Evolutionary conservation across 2,113 vertebrate genomes (phyloP), one percentile per base, ranked within the genome.

Genomic region (Myrmecophaga tridactyla): DNA sequence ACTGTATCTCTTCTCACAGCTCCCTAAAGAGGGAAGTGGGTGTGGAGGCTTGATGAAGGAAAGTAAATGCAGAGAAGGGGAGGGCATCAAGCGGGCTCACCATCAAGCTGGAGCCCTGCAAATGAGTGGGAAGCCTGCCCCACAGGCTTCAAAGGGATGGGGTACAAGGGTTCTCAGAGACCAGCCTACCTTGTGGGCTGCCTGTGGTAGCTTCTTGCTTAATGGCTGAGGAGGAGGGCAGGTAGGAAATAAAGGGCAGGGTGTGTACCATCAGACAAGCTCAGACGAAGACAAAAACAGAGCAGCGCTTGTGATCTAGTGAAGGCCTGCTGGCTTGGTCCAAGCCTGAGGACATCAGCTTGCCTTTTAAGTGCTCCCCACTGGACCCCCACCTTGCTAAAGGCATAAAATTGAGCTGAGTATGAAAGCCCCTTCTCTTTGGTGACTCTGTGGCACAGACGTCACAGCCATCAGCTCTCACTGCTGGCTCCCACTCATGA

Each of bases 231-330:
- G 46, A 86, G 92, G 29, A 41, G 86, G 67, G 43, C 43, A 94
- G 84, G 78, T 41, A 51, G 90, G 85, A 96, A 92, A 53, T 8
- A 17, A 90, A 89, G 77, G 58, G 6, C 97, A 78, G 76, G 94
- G 96, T 65, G 53, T 65, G 73, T 41, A 78, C 86, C 81, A 78
- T 65, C 94, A 94, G 94, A n/a, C 9, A 39, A 92, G 96, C 3
- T 89, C 92, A 85, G 93, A 96, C 34, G 70, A 86, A 96, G 97
- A 98, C 92, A 83, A 90, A 95, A 96, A 17, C 69, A 94, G 95
- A 95, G 90, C 23, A 96, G 77, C 20, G 82, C n/a, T 9, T 21
- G 1, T 8, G 60, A 23, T 13, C 78, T 51, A 51, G 5, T 1
- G 62, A 39, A 86, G 95, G 8, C 3, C 18, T 4, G 72, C 86